phyloP scores from a whole-genome alignment of 2,888 invertebrate species.

The Crematogaster levior region DNA sequence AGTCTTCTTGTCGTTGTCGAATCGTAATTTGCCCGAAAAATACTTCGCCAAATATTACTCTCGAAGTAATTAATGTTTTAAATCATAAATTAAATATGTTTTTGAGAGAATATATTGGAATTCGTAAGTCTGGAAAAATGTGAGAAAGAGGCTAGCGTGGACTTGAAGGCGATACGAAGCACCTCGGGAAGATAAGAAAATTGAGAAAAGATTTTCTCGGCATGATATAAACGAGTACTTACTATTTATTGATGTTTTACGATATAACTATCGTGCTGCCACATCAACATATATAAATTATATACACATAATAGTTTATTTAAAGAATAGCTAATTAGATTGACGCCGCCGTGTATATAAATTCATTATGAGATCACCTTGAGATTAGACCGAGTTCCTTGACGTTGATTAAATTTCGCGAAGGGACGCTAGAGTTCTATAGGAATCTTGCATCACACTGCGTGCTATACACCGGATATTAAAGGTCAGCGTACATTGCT shows the following conservation, averaged over 20 bases:
- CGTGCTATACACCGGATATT: conserved; percentile 43
- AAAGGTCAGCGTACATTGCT: conserved; percentile 52
- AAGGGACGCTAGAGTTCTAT: conserved; percentile 16
- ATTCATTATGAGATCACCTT: conserved; percentile 42
- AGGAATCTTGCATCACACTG: conserved; percentile 11
- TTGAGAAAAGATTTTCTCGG: not conserved
- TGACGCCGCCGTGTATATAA: conserved; percentile 24
- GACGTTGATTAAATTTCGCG: conserved; percentile 53
- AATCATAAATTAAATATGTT: conserved; percentile 2
- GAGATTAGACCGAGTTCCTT: conserved; percentile 45
- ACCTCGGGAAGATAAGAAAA: not conserved
- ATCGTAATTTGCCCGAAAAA: not conserved
- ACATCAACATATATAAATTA: not conserved
- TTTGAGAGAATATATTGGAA: not conserved
- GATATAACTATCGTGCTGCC: not conserved
- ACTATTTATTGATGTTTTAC: conserved; percentile 11
- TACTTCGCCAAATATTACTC: not conserved
- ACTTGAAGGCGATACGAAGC: not conserved
- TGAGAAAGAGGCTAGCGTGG: not conserved
- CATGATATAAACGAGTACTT: not conserved
- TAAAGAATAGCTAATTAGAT: conserved; percentile 24
- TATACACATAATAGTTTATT: conserved; percentile 5
- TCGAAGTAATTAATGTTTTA: conserved; percentile 17
- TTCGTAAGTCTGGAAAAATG: not conserved
- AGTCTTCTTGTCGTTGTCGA: conserved; percentile 3